phyloP scores from a whole-genome alignment of 2,888 invertebrate genomes.

The Drosophila subquinaria region DNA sequence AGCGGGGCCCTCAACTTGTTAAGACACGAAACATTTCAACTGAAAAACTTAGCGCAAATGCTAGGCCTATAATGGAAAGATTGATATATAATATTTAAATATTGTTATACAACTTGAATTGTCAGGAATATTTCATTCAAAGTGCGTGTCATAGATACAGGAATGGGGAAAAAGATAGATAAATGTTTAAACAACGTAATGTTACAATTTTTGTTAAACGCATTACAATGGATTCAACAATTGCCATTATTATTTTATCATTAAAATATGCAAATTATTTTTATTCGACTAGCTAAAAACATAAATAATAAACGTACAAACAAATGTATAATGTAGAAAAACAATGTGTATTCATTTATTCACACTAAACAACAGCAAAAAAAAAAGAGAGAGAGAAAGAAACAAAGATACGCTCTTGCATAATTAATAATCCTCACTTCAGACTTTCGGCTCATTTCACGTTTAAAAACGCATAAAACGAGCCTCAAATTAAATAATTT shows the following conservation, averaged over 20 bases:
- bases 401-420: constrained; percentile 14
- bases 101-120: constrained; percentile 17
- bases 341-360: constrained; percentile 59
- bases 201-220: constrained; percentile 1
- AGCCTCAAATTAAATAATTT: constrained; percentile 74
- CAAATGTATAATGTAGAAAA: constrained; percentile 8
- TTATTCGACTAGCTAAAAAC: background rate
- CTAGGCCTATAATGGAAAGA: no score
- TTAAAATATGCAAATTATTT: constrained; percentile 2
- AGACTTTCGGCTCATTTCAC: constrained; percentile 39
- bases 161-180: background rate
- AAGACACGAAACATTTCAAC: background rate
- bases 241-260: constrained; percentile 10
- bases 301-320: constrained; percentile 14
- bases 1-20: background rate
- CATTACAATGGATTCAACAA: constrained; percentile 9
- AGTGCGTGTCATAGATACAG: background rate
- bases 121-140: background rate
- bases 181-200: background rate
- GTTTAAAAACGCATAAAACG: constrained; percentile 52
- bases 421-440: constrained; percentile 56
- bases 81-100: constrained; percentile 15
- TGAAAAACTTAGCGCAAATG: background rate
- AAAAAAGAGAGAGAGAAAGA: background rate
- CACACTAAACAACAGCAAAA: constrained; percentile 27